phyloP scores from a whole-genome alignment of 2,888 invertebrate genomes.

The Ferrisia virgata region DNA sequence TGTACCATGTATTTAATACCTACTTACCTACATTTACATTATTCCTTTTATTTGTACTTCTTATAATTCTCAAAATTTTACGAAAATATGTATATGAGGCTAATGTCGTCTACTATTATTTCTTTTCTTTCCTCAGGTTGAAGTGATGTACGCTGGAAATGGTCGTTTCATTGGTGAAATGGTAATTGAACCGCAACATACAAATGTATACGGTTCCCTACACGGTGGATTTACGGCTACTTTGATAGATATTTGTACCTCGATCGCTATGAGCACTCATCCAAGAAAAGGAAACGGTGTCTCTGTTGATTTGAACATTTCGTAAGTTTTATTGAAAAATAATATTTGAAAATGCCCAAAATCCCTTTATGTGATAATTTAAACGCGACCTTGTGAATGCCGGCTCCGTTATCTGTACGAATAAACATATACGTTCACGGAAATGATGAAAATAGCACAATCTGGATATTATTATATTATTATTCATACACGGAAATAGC shows the following conservation, averaged over 20 bases:
- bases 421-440: too few species aligned
- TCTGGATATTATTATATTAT: background rate
- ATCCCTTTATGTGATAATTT: background rate
- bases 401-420: background rate
- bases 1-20: too few species aligned
- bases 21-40: too few species aligned
- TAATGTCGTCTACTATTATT: too few species aligned
- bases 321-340: slow-evolving; percentile 21
- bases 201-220: slow-evolving; percentile 37
- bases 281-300: slow-evolving; percentile 35
- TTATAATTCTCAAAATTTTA: too few species aligned
- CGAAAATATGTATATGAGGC: too few species aligned
- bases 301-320: slow-evolving; percentile 43
- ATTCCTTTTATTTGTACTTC: too few species aligned
- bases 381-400: background rate
- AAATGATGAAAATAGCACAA: background rate
- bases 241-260: slow-evolving; percentile 34
- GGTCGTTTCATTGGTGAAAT: slow-evolving; percentile 75
- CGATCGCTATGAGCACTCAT: slow-evolving; percentile 37
- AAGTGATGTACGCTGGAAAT: slow-evolving; percentile 60
- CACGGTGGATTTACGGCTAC: slow-evolving; percentile 44
- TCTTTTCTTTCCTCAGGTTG: slow-evolving; percentile 52
- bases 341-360: background rate
- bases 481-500: background rate
- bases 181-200: slow-evolving; percentile 56